A percentile compares a stretch with the other conserved stretches of the same genome.
Conservation (phyloP, 2,113 vertebrate genomes). For the Pardalotus punctatus region DNA sequence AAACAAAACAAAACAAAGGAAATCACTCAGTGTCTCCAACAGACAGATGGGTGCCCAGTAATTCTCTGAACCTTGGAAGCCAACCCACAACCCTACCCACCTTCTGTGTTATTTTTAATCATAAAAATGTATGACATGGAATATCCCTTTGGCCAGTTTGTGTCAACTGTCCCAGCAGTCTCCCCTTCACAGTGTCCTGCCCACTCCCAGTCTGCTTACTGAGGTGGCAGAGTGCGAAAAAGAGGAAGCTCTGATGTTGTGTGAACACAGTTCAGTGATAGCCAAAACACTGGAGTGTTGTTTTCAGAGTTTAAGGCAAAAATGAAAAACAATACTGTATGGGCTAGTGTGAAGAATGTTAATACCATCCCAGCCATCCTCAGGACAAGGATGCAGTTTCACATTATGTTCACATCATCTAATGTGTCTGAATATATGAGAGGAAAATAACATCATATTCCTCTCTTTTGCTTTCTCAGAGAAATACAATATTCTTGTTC, state of each 20-base stretch:
- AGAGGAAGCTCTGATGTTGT: not conserved
- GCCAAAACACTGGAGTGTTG: not conserved
- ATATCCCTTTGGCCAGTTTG: not conserved
- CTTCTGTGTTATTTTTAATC: not conserved
- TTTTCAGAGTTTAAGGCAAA: not conserved
- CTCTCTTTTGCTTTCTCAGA: not conserved
- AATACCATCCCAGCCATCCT: not conserved
- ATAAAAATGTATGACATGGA: not conserved
- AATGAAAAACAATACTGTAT: not conserved
- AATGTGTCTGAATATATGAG: not conserved
- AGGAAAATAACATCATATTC: not conserved
- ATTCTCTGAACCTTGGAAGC: not conserved
- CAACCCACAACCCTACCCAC: fast-evolving
- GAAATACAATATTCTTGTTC: not conserved
- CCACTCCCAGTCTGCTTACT: not conserved
- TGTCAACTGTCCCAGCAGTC: not conserved
- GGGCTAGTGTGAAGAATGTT: not conserved
- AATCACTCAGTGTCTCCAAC: not conserved
- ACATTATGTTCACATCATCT: not conserved
- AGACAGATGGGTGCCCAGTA: not conserved
- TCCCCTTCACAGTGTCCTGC: not conserved
- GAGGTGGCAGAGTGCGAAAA: not conserved
- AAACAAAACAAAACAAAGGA: not conserved
- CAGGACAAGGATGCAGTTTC: not conserved
- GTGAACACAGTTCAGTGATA: fast-evolving